Evolutionary conservation across 2,797 vertebrate species (phyloP).

Genomic region (Anguilla anguilla): DNA sequence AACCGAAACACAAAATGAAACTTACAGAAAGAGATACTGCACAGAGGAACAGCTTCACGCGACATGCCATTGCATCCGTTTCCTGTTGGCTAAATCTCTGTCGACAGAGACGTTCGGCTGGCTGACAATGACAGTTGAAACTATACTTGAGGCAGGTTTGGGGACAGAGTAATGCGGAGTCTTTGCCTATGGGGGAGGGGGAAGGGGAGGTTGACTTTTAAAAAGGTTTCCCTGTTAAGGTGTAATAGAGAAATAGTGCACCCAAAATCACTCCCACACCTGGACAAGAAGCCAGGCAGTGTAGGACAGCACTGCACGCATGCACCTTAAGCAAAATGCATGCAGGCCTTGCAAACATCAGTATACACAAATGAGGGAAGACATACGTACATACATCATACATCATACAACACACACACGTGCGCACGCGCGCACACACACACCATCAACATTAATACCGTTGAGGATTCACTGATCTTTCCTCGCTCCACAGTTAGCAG

Average conservation of each 20-base stretch:
- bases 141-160: background rate
- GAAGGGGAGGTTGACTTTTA: background rate
- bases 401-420: background rate
- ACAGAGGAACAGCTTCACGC: background rate
- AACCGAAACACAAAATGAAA: background rate
- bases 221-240: too few relatives aligned
- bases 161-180: background rate
- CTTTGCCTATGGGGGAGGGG: background rate
- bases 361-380: background rate
- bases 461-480: constrained; percentile 8
- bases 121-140: background rate
- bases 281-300: background rate
- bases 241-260: too few relatives aligned
- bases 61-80: background rate
- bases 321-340: background rate
- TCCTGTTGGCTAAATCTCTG: background rate
- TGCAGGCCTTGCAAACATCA: background rate
- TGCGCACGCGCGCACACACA: background rate
- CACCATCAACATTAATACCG: background rate
- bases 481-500: constrained; percentile 24
- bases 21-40: background rate
- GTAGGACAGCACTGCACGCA: too few relatives aligned
- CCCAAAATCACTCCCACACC: background rate
- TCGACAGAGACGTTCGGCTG: background rate
- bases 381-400: background rate